Conservation (phyloP, 2,888 invertebrate genomes). For the Ecliptopera silaceata region DNA sequence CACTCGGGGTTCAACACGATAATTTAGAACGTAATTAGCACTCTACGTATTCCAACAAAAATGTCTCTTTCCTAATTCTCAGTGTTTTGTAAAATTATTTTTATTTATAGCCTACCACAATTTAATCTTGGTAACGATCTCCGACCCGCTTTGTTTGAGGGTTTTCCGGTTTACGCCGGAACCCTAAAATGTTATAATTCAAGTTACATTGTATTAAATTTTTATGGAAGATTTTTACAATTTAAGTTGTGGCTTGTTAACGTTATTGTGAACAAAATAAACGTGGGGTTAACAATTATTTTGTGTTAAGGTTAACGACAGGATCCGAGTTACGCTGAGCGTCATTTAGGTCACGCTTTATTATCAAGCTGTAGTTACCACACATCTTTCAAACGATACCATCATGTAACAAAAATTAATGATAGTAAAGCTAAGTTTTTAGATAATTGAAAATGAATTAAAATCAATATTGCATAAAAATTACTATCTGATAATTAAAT, state of each 20-base stretch:
- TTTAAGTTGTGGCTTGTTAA: slow-evolving; percentile 8
- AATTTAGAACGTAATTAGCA: slow-evolving; percentile 78
- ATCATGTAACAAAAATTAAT: too few species aligned
- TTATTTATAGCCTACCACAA: slow-evolving; percentile 59
- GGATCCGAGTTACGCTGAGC: too few species aligned
- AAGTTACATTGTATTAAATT: slow-evolving; percentile 33
- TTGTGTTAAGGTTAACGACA: too few species aligned
- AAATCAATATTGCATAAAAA: too few species aligned
- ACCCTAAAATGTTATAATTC: slow-evolving; percentile 33
- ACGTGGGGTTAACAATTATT: not conserved
- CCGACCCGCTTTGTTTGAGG: slow-evolving; percentile 41
- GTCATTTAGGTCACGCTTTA: too few species aligned
- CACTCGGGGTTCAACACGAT: slow-evolving; percentile 59
- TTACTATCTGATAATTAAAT: too few species aligned
- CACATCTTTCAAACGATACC: too few species aligned
- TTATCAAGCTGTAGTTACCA: too few species aligned
- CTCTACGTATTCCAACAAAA: slow-evolving; percentile 71
- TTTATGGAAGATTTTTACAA: slow-evolving; percentile 17
- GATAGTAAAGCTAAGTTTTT: too few species aligned
- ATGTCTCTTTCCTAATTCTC: slow-evolving; percentile 62
- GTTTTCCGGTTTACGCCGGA: slow-evolving; percentile 30
- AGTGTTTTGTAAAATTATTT: slow-evolving; percentile 64
- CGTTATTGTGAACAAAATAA: slow-evolving; percentile 1
- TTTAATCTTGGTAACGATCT: slow-evolving; percentile 61
- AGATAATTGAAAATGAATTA: too few species aligned